phyloP scores from a whole-genome alignment of 2,113 vertebrate species.

The Rhegmatorhina hoffmannsi region DNA sequence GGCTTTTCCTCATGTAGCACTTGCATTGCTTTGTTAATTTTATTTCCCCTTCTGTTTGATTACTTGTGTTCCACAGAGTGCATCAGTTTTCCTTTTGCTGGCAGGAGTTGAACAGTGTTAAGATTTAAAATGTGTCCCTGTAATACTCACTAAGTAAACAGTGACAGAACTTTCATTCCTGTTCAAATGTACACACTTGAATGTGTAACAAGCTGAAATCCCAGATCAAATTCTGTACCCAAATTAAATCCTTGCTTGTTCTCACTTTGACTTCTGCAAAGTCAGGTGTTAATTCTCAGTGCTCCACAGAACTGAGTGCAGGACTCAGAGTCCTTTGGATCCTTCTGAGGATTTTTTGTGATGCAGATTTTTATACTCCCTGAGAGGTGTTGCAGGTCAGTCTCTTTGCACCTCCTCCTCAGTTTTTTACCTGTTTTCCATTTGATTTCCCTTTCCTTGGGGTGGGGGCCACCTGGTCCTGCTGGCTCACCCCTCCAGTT shows the following conservation, averaged over 20 bases:
- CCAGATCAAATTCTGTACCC: neutral
- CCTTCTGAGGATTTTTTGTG: neutral
- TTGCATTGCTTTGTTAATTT: neutral
- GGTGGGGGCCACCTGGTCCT: neutral
- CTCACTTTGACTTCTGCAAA: neutral
- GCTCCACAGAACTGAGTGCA: neutral
- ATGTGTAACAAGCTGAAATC: neutral
- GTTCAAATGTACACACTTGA: neutral
- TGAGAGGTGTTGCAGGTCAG: no score
- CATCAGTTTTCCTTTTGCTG: neutral
- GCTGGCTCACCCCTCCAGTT: neutral
- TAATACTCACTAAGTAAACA: neutral
- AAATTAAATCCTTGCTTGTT: neutral
- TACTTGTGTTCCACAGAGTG: neutral
- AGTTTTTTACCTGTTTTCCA: neutral
- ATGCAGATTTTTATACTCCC: neutral
- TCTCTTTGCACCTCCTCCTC: neutral
- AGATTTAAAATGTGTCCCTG: neutral
- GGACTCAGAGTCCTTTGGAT: neutral
- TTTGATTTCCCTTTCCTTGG: neutral
- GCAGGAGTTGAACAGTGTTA: neutral
- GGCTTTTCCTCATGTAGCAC: neutral
- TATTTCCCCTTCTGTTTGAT: neutral
- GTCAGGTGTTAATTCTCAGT: neutral
- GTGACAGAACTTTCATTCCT: neutral